Evolutionary conservation across 2,113 vertebrate genomes (phyloP), one percentile per base, ranked within the genome.

Genomic region (Epinephelus cyanopodus): DNA sequence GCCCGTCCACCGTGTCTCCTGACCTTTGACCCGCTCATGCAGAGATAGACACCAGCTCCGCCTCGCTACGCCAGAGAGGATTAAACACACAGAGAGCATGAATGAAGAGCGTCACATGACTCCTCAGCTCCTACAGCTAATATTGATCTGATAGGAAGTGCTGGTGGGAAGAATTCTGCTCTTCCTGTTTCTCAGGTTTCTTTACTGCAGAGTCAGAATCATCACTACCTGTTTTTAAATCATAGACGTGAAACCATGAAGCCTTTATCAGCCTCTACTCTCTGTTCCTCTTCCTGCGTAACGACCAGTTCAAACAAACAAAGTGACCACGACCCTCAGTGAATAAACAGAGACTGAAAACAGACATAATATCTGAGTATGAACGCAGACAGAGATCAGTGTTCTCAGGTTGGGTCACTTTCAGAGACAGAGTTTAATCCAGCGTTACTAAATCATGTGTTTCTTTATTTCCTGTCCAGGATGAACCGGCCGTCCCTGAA

Each of bases 401-500:
- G 57, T 11, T 74, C 8, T 52, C 21, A 54, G 3, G n/a, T 14
- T 15, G 4, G 58, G 17, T 3, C 5, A 13, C 58, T 19, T 3
- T 17, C 21, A 19, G 25, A 19, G 5, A 4, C 21, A 39, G n/a
- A 23, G 9, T 11, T 29, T 6, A 1, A 37, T 25, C 10, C 19
- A 7, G 1, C 33, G 6, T 37, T 37, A 37, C 6, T 37, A n/a
- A 47, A 15, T 60, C 0, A 27, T 1, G 15, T 21, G 29, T 64
- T 23, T 6, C 1, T n/a, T 33, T 4, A 7, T 23, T 2, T 84
- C 63, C 68, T 57, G 1, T 68, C 29, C 84, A 99, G 98, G 85
- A 70, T 97, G 81, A 95, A 96, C 87, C 95, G 96, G 54, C 96
- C 95, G 7, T 98, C 96, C 85, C 61, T 99, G 93, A 96, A 96